phyloP scores from a whole-genome alignment of 1,140 invertebrate genomes.

The Drosophila tani region DNA sequence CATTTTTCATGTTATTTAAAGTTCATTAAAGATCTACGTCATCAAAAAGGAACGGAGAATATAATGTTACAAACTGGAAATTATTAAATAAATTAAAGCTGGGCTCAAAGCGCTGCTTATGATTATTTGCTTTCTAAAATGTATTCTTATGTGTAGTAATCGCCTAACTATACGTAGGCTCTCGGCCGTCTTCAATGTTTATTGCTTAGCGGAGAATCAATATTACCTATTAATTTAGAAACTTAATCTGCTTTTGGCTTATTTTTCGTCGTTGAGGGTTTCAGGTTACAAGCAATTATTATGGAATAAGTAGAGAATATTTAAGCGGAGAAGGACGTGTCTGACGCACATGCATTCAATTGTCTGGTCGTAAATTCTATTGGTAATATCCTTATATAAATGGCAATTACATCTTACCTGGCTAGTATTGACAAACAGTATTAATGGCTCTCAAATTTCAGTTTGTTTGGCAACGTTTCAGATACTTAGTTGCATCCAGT shows the following conservation, averaged over 20 bases:
- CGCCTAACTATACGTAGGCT: background rate
- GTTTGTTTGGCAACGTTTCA: conserved; percentile 46
- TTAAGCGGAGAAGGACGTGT: background rate
- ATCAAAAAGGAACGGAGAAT: conserved; percentile 10
- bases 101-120: background rate
- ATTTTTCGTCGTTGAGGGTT: background rate
- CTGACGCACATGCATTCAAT: background rate
- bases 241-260: background rate
- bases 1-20: conserved; percentile 73
- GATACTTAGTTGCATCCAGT: conserved; percentile 13
- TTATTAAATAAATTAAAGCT: background rate
- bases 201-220: background rate
- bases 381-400: background rate
- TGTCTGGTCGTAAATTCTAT: conserved; percentile 7
- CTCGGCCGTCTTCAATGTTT: background rate
- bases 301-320: background rate
- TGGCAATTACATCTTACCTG: background rate
- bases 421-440: conserved; percentile 40
- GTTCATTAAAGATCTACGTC: conserved; percentile 67
- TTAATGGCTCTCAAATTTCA: conserved; percentile 41
- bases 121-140: background rate
- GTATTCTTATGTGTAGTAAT: no score
- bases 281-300: background rate
- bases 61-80: background rate
- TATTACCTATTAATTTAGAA: conserved; percentile 2